A percentile compares a stretch with the other conserved stretches of the same genome.
These are phyloP conservation scores for Torymus texanus DNA, from an alignment of 2,888 invertebrate species.

Conservation along the genomic window DNA sequence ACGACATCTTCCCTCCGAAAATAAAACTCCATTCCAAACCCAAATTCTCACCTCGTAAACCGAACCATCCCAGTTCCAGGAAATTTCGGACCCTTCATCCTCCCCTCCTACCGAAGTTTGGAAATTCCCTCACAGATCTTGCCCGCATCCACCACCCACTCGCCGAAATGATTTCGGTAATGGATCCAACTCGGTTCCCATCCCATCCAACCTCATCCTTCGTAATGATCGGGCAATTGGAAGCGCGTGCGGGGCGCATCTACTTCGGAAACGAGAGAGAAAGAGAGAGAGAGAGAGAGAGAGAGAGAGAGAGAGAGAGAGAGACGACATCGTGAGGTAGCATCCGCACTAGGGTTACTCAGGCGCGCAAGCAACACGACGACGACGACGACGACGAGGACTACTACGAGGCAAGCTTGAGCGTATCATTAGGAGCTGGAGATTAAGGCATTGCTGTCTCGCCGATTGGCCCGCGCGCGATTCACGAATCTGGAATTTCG, in stretches of 20 bases:
- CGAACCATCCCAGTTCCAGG: too few relatives aligned
- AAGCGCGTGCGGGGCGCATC: slow-evolving; percentile 9
- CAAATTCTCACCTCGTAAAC: too few relatives aligned
- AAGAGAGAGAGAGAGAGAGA: neutral
- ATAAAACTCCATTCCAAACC: too few relatives aligned
- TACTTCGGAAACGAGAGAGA: slow-evolving; percentile 22
- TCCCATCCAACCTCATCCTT: too few relatives aligned
- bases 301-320: slow-evolving; percentile 1
- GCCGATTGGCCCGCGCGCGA: too few relatives aligned
- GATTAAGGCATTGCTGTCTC: slow-evolving; percentile 41
- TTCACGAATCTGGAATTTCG: too few relatives aligned
- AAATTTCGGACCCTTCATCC: too few relatives aligned
- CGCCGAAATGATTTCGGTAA: slow-evolving; percentile 24
- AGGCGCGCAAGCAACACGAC: slow-evolving; percentile 22
- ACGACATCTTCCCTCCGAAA: too few relatives aligned
- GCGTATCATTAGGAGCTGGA: slow-evolving; percentile 42
- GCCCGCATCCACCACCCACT: neutral
- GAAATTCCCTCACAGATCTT: too few relatives aligned
- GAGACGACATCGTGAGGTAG: slow-evolving; percentile 14
- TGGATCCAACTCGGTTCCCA: neutral
- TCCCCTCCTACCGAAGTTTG: too few relatives aligned
- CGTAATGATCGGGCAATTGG: slow-evolving; percentile 44
- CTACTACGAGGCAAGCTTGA: slow-evolving; percentile 10
- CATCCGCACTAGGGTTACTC: slow-evolving; percentile 9
- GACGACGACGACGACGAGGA: neutral